Evolutionary conservation across 2,797 vertebrate genomes (phyloP), one percentile per base, ranked within the genome.

Genomic region (Alosa sapidissima): DNA sequence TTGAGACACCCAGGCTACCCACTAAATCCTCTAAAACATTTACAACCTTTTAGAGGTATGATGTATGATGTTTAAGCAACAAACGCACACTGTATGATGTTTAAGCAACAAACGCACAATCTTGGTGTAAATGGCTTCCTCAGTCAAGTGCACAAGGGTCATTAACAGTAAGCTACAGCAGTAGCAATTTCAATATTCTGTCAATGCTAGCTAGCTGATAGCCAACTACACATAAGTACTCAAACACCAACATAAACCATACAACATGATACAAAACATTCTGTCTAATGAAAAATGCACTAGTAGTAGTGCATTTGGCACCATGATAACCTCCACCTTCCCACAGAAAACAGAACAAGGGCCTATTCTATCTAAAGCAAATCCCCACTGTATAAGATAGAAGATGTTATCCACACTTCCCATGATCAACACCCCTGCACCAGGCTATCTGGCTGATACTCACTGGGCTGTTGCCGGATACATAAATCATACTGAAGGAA

Each of bases 371-470:
- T 68, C 62, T 75, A 19, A 75, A 78, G 19, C 14, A 21, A 78
- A 78, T 19, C 33, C 68, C 33, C 36, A 14, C 36, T 41, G 33
- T 78, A 45, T 47, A 47, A 78, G 36, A 78, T 78, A 45, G 36
- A 75, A 78, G 72, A 78, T 47, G 41, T n/a, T 78, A 78, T 78
- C 72, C 41, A 45, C 41, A 19, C 72, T 78, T 21, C 72, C 41
- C 6, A 75, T 75, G 41, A 78, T 78, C 72, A 47, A 21, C 41
- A 6, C 72, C 47, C 36, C 72, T 47, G 72, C 19, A 45, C 41
- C 41, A 47, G 72, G 16, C 72, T 78, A 78, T 78, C 72, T 75
- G 36, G 14, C 72, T 47, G 72, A 78, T 78, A 47, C 47, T 19
- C 72, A 45, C 72, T 9, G 2, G 41, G 72, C 72, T 78, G 2